Conservation (phyloP, 2,888 invertebrate genomes). For the Lepidochrysops patricia region DNA sequence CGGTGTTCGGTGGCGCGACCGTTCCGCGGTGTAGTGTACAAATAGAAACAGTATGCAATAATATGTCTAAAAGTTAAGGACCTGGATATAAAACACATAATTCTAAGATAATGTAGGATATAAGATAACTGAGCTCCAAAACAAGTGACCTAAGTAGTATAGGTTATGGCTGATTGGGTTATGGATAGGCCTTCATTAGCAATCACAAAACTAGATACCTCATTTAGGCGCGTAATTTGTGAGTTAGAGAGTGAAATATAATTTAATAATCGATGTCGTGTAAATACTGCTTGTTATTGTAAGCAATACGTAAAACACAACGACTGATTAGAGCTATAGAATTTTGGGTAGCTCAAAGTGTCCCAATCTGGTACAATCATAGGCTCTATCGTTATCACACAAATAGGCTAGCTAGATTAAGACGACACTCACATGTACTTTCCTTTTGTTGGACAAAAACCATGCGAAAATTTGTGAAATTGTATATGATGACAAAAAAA, state of each 20-base stretch:
- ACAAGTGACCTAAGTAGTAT: neutral
- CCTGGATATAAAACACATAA: neutral
- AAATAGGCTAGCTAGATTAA: neutral
- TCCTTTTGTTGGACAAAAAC: neutral
- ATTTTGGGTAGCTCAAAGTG: neutral
- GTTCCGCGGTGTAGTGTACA: neutral
- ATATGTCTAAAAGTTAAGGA: neutral
- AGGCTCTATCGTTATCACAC: neutral
- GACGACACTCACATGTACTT: neutral
- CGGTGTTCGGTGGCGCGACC: neutral
- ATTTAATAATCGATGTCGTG: neutral
- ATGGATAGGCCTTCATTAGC: neutral
- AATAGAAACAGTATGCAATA: neutral
- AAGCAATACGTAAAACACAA: slow-evolving; percentile 10
- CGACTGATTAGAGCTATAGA: slow-evolving; percentile 15
- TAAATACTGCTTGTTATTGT: neutral
- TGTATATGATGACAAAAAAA: no score
- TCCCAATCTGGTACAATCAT: slow-evolving; percentile 12
- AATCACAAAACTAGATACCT: slow-evolving; percentile 1
- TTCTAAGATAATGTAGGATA: neutral
- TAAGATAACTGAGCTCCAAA: neutral
- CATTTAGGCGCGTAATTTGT: neutral
- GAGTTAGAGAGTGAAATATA: neutral
- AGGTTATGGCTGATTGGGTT: neutral
- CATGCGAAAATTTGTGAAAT: neutral